Conservation (phyloP, 92 coral and sea anemone genomes). For the Meandrina meandrites region DNA sequence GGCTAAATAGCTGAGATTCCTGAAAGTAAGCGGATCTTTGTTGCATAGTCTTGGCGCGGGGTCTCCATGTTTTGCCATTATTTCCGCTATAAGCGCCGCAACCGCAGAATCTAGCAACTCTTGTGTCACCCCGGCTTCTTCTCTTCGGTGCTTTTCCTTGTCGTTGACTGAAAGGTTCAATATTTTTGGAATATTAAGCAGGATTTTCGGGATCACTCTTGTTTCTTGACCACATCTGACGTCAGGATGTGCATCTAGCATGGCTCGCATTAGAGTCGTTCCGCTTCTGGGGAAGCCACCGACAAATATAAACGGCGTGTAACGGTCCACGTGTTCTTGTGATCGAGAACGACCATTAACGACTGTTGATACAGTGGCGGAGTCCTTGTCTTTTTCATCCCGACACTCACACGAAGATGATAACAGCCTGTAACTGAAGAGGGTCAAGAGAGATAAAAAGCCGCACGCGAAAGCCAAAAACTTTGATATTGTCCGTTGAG, state of each 20-base stretch:
- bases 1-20: conserved; percentile 81
- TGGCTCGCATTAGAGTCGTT: conserved; percentile 93
- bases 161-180: conserved; percentile 40
- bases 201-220: conserved; percentile 82
- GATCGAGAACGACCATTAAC: not conserved
- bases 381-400: conserved; percentile 14
- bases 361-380: conserved; percentile 3
- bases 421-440: conserved; percentile 29
- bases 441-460: conserved; percentile 25
- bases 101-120: conserved; percentile 76
- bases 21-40: conserved; percentile 89
- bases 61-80: conserved; percentile 74
- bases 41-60: conserved; percentile 75
- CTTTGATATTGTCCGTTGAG: conserved; percentile 23
- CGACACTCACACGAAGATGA: conserved; percentile 2
- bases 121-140: conserved; percentile 83
- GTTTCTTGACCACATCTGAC: conserved; percentile 98
- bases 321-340: conserved; percentile 51
- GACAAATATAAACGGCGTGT: conserved; percentile 80
- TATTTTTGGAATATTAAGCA: conserved; percentile 61
- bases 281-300: conserved; percentile 99
- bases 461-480: conserved; percentile 21
- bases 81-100: conserved; percentile 76
- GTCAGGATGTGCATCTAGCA: conserved; percentile 91
- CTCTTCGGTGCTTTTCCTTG: conserved; percentile 61